Evolutionary conservation across 2,113 vertebrate genomes (phyloP).

Genomic region (Silurus meridionalis): DNA sequence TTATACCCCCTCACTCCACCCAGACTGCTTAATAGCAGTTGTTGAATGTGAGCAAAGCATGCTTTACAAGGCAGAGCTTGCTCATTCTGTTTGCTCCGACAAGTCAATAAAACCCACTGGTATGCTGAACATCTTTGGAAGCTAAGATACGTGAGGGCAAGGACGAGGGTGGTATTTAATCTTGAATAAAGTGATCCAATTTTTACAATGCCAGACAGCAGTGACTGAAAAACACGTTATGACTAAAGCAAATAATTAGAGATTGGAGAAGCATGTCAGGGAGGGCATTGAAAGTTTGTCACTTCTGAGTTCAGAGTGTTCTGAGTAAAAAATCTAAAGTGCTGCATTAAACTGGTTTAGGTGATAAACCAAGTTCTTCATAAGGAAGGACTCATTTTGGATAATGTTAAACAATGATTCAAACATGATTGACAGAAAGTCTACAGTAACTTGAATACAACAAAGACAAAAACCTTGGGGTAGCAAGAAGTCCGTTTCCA

Average conservation of each 20-base stretch:
- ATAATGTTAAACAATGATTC: background rate
- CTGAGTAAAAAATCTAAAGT: slow-evolving; percentile 62
- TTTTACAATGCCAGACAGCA: slow-evolving; percentile 61
- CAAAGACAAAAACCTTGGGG: background rate
- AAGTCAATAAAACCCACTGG: slow-evolving; percentile 79
- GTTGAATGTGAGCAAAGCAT: slow-evolving; percentile 56
- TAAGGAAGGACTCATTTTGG: background rate
- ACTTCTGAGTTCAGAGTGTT: slow-evolving; percentile 31
- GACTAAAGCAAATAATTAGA: slow-evolving; percentile 66
- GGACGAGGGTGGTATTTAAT: slow-evolving; percentile 72
- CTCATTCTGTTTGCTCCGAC: slow-evolving; percentile 73
- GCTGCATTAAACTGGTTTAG: slow-evolving; percentile 18
- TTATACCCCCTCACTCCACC: slow-evolving; percentile 3
- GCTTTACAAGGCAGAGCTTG: slow-evolving; percentile 74
- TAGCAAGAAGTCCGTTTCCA: background rate
- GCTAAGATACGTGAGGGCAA: slow-evolving; percentile 66
- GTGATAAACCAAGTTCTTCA: background rate
- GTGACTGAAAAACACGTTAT: slow-evolving; percentile 57
- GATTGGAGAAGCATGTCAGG: slow-evolving; percentile 53
- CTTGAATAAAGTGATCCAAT: slow-evolving; percentile 68
- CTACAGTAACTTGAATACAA: background rate
- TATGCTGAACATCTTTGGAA: slow-evolving; percentile 78
- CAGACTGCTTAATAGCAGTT: slow-evolving; percentile 44
- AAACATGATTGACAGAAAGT: background rate
- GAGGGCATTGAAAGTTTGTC: slow-evolving; percentile 44